Conservation (phyloP, 2,113 vertebrate genomes). For the Galbula dea region DNA sequence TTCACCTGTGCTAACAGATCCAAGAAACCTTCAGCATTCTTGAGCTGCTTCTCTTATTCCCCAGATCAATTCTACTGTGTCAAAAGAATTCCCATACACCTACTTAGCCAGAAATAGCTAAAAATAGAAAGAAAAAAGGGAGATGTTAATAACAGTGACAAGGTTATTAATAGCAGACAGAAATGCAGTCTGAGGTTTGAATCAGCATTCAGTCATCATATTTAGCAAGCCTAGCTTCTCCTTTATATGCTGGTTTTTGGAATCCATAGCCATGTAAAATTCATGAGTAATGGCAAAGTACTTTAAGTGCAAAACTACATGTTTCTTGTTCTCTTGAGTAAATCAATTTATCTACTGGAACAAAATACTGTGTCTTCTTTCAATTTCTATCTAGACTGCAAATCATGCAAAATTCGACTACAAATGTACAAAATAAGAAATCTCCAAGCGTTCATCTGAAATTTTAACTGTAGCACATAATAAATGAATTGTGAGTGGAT, state of each 20-base stretch:
- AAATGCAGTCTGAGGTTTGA: constrained; percentile 1
- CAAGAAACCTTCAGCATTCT: background rate
- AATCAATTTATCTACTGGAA: background rate
- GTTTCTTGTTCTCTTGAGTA: background rate
- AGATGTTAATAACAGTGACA: background rate
- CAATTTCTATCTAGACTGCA: background rate
- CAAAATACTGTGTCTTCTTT: background rate
- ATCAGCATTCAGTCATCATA: background rate
- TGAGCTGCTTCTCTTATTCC: background rate
- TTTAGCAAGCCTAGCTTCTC: background rate
- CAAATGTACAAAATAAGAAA: background rate
- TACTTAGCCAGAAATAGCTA: constrained; percentile 8
- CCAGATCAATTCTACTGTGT: background rate
- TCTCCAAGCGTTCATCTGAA: background rate
- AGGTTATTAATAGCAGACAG: constrained; percentile 11
- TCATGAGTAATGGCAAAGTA: background rate
- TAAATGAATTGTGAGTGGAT: background rate
- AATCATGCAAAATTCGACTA: background rate
- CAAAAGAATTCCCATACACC: background rate
- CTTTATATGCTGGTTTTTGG: background rate
- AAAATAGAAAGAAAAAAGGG: background rate
- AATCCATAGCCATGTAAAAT: constrained; percentile 45
- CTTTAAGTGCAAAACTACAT: background rate
- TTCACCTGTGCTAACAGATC: background rate
- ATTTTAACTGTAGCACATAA: background rate